phyloP scores from a whole-genome alignment of 2,797 vertebrate genomes.

The Phataginus tetradactyla region DNA sequence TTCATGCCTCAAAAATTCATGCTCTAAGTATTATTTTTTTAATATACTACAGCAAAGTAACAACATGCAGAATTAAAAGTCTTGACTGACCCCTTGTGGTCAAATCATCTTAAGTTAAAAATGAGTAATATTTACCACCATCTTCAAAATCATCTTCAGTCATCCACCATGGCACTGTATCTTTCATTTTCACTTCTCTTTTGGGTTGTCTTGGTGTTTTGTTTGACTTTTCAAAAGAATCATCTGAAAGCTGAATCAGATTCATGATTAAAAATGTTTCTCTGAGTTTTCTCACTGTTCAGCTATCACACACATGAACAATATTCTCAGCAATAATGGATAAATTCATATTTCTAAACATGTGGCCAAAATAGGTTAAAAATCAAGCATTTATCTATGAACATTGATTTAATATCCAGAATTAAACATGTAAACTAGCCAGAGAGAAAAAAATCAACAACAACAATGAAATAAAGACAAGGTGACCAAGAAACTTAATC shows the following conservation, averaged over 20 bases:
- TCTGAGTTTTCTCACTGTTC: neutral
- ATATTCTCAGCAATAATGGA: neutral
- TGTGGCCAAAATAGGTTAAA: slow-evolving; percentile 12
- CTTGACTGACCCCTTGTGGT: slow-evolving; percentile 85
- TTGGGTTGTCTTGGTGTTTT: slow-evolving; percentile 82
- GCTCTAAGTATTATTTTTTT: slow-evolving; percentile 12
- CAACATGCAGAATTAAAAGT: slow-evolving; percentile 43
- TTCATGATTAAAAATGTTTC: slow-evolving; percentile 5
- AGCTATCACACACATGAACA: neutral
- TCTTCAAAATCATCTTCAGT: slow-evolving; percentile 87
- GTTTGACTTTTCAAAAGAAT: slow-evolving; percentile 90
- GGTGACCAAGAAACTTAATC: neutral
- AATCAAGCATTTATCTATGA: neutral
- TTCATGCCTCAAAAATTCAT: slow-evolving; percentile 43
- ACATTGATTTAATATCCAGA: neutral
- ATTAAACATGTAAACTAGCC: slow-evolving; percentile 14
- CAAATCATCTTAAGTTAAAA: slow-evolving; percentile 74
- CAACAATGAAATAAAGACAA: slow-evolving; percentile 18
- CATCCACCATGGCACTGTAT: slow-evolving; percentile 87
- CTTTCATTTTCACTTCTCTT: slow-evolving; percentile 85
- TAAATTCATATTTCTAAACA: neutral
- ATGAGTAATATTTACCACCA: slow-evolving; percentile 81
- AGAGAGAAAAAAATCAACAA: neutral
- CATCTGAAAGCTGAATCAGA: slow-evolving; percentile 93
- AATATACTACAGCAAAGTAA: neutral